These are phyloP conservation scores for Hydriomena furcata DNA, from an alignment of 2,888 invertebrate species.

Conservation along the genomic window DNA sequence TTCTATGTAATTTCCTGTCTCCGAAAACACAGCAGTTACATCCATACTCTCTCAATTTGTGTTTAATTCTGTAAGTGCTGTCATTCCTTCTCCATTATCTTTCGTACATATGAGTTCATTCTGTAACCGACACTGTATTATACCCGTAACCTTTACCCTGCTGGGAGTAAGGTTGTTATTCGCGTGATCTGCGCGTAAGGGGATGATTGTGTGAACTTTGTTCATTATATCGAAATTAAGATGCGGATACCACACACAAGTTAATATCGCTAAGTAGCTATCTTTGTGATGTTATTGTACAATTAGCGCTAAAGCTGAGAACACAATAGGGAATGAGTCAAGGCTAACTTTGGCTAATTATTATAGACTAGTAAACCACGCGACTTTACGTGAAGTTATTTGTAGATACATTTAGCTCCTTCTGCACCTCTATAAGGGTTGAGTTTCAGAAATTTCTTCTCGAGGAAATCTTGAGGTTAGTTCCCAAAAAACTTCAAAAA, in stretches of 20 bases:
- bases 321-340: too few species aligned
- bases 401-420: too few species aligned
- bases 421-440: too few species aligned
- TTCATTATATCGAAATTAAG: conserved; percentile 18
- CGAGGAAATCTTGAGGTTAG: too few species aligned
- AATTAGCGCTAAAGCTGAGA: neutral
- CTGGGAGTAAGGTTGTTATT: conserved; percentile 3
- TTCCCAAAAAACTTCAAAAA: too few species aligned
- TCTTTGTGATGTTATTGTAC: conserved; percentile 12
- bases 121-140: conserved; percentile 1
- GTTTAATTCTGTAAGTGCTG: conserved; percentile 24
- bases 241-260: conserved; percentile 10
- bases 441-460: too few species aligned
- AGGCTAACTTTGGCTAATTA: too few species aligned
- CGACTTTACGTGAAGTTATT: too few species aligned
- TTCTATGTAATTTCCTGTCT: conserved; percentile 3
- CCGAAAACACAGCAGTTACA: conserved; percentile 9
- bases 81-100: conserved; percentile 22
- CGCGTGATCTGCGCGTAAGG: neutral
- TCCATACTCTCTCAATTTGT: conserved; percentile 16
- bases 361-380: too few species aligned
- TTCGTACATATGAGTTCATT: conserved; percentile 17
- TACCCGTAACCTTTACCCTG: neutral
- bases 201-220: neutral
- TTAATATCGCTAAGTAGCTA: conserved; percentile 17